Conservation (phyloP, 2,888 invertebrate genomes). For the Cecidostiba fungosa region DNA sequence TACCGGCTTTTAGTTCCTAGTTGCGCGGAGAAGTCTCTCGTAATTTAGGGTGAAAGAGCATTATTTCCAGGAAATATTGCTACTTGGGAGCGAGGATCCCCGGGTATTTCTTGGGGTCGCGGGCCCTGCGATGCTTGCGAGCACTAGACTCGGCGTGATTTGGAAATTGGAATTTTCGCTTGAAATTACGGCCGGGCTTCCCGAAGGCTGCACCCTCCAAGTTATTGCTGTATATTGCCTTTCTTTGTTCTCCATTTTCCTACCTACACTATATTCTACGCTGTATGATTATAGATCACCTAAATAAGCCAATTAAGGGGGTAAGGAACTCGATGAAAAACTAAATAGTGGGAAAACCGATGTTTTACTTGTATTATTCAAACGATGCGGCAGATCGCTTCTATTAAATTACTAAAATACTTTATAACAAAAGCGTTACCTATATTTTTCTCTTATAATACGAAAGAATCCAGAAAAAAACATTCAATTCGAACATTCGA, state of each 20-base stretch:
- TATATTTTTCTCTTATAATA: no score
- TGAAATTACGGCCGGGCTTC: conserved; percentile 23
- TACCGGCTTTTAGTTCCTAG: conserved; percentile 42
- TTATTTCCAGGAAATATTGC: conserved; percentile 60
- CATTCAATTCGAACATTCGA: no score
- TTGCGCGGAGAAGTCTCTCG: conserved; percentile 39
- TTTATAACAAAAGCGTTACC: no score
- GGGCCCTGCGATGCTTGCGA: conserved; percentile 1
- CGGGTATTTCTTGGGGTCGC: conserved; percentile 52
- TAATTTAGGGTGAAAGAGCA: conserved; percentile 57
- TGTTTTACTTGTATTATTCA: no score
- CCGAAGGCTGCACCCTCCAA: conserved; percentile 5
- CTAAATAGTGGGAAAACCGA: no score
- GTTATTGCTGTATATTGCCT: not conserved
- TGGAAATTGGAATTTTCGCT: conserved; percentile 49
- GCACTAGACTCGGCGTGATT: conserved; percentile 54
- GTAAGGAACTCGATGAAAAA: not conserved
- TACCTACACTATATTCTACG: not conserved
- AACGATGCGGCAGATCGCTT: no score
- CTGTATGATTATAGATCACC: not conserved
- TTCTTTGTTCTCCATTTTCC: conserved; percentile 7
- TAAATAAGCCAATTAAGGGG: not conserved
- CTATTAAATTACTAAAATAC: no score
- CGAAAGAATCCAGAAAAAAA: no score
- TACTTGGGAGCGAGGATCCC: conserved; percentile 30